Base-by-base conservation (phyloP, 2,113 vertebrate genomes). In the Indicator indicator region DNA sequence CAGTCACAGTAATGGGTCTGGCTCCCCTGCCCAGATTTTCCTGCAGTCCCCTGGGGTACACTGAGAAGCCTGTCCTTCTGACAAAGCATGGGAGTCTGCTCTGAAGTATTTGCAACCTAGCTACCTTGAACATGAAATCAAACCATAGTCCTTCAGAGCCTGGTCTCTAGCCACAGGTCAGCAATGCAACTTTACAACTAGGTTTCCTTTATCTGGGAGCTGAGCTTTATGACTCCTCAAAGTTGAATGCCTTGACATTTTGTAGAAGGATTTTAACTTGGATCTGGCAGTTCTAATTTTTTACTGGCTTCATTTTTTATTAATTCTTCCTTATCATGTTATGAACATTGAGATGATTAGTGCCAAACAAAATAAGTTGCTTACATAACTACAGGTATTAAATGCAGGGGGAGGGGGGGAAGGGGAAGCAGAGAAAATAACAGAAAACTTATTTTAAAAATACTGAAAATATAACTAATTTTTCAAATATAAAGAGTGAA, bases 1-100 rank as follows among this genome's bases (percentile, higher is more conserved):
- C 55, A 65, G 19, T 18, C 24, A 12, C 88, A 77, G 44, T 6
- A 85, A 27, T 5, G 18, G 27, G 12, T 32, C 19, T 62, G 19
- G 6, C 9, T 62, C 6, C 4, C 1, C 54, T 76, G 20, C 6
- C 12, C 0, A 0, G 36, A 40, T 32, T 70, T 83, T 58, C 12
- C 76, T 90, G 50, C 26, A 28, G 28, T 33, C 42, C 28, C 46
- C 30, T 9, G 15, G 28, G 50, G 28, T 15, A 54, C 9, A 18
- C 4, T 8, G 9, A 80, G 33, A 17, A 33, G 19, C 5, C 11
- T 90, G 80, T 77, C 9, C 26, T 77, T 81, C 28, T 42, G 7
- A 44, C 9, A 65, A 12, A 32, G 15, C 16, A 26, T 0, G 0
- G 6, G n/a, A 15, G 4, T 59, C 8, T 6, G 4, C 14, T 59